Evolutionary conservation across 2,797 vertebrate genomes (phyloP), one percentile per base, ranked within the genome.

Genomic region (Microctenopoma lineatum): DNA sequence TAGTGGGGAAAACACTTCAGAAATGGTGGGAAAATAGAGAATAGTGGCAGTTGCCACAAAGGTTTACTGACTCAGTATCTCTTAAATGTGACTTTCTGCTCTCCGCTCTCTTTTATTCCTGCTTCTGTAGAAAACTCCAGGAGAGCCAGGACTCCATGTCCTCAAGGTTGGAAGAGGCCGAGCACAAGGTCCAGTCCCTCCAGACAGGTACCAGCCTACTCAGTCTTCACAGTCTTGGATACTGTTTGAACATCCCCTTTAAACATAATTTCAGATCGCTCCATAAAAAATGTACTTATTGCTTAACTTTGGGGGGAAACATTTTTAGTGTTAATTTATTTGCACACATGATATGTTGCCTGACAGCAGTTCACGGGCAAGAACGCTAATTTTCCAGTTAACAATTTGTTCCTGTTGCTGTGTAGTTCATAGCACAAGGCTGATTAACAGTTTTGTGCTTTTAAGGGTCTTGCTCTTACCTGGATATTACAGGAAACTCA

Each of bases 131-230:
- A 90, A 97, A 95, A 90, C 93, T 99, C 80, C 97, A 98, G 88
- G 97, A 99, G 94, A 96, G 91, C 63, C 96, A 98, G 84, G 95
- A 96, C 89, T 97, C 96, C 0, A 96, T 97, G 92, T 93, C 95
- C 87, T 96, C 96, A 7, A 96, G 96, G 92, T 93, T 98, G 93
- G 95, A 98, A 80, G 97, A 99, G 90, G 95, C 97, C 0, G 97
- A 99, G 82, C 95, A 97, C 88, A 98, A 97, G 92, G 93, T 96
- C 90, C 97, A 97, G 84, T 94, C 94, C 81, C 93, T 99, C 77
- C 98, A 99, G 91, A 96, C 97, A 97, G 97, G 98, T 99, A 92
- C 78, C 61, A n/a, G 46, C 59, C 44, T 16, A 38, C 29, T 46
- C 34, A 10, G 25, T 50, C 64, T 52, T 67, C 29, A 66, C 65